Percentiles rank a stretch among this genome's conserved stretches.
Conservation (phyloP, 2,113 vertebrate genomes). For the Chamaetylas fuelleborni region DNA sequence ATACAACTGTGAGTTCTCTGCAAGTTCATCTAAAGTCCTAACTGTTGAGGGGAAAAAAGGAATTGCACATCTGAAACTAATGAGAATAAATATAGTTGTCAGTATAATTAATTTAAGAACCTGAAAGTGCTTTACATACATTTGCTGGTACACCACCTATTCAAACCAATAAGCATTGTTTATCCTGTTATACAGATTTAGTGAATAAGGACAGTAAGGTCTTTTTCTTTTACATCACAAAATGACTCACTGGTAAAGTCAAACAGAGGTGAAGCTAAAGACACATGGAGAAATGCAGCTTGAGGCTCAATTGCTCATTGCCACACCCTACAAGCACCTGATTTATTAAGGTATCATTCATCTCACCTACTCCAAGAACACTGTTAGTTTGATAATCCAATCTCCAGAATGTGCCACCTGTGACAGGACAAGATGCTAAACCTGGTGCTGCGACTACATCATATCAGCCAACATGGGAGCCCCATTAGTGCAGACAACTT, state of each 20-base stretch:
- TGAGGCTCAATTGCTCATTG: neutral
- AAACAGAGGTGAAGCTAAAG: neutral
- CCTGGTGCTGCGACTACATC: neutral
- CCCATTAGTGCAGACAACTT: neutral
- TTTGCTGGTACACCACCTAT: neutral
- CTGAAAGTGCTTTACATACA: neutral
- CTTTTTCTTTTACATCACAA: neutral
- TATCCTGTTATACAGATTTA: neutral
- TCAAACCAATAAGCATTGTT: neutral
- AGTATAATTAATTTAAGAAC: neutral
- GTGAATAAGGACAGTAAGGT: neutral
- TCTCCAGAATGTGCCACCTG: neutral
- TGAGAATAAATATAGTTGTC: neutral
- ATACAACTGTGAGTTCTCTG: neutral
- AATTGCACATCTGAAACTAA: neutral
- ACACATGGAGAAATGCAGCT: neutral
- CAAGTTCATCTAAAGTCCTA: neutral
- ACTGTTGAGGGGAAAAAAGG: neutral
- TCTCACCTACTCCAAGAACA: neutral
- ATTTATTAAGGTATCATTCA: neutral
- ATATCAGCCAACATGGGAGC: neutral
- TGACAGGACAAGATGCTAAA: neutral
- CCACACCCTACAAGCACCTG: neutral
- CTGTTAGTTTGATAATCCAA: fast-evolving
- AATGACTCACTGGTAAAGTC: neutral